Base-by-base conservation (phyloP, 2,113 vertebrate genomes). In the Lepus europaeus region DNA sequence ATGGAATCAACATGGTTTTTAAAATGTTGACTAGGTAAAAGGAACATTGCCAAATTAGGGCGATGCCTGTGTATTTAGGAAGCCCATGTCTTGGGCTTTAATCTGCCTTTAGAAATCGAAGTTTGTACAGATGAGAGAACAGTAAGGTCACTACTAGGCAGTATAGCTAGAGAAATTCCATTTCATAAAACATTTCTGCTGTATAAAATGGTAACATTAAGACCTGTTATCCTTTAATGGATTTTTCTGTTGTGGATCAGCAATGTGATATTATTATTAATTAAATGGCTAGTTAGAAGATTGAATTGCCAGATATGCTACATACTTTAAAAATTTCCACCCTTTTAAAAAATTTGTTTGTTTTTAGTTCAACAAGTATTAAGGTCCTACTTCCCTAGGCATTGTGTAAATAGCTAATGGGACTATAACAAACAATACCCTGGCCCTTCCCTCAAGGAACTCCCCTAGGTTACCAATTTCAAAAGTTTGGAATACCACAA, bases 391-490 rank as follows among this genome's bases (percentile, higher is more conserved):
- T 90, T 95, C 63, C 39, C 45, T 36, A 90, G 19, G 66, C 29
- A 33, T 69, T 73, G 70, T 76, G 20, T 70, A 64, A 80, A 83
- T 53, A 83, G 51, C 77, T 92, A 79, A 73, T 73, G 76, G 83
- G 66, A 77, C 80, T 66, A 56, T 29, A 85, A 51, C 22, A 29
- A 56, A 89, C 16, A 68, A 49, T 10, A 56, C 39, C 9, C 61
- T 45, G 39, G 27, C 61, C 68, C 51, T 95, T 72, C 63, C 49
- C 61, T 94, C 81, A 56, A 68, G 72, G 66, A 66, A 29, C 66
- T 96, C 87, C 68, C 69, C 59, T 66, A 84, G 63, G 31, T 80
- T 87, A 82, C 51, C 78, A 88, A 19, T 92, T 95, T 97, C 51
- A 92, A 90, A 94, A 81, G 9, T 69, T 96, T 94, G 84, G 53